Conservation (phyloP, 2,797 vertebrate species). For the Acropternis orthonyx region DNA sequence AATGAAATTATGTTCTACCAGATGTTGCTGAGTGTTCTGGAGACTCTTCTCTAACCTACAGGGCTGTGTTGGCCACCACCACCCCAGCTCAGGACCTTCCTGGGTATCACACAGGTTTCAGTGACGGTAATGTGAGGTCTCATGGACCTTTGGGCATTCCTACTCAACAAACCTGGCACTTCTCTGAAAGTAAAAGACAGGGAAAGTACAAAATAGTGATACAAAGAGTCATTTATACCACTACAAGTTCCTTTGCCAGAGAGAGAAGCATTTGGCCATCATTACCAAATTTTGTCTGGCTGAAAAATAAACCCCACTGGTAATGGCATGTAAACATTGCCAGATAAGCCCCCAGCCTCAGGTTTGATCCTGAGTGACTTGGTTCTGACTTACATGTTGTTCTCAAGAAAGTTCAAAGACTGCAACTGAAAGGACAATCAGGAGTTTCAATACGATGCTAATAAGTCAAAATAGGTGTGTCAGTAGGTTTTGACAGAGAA, state of each 20-base stretch:
- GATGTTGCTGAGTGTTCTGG: neutral
- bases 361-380: neutral
- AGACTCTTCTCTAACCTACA: neutral
- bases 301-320: neutral
- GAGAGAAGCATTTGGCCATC: neutral
- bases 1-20: neutral
- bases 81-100: neutral
- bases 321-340: neutral
- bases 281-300: neutral
- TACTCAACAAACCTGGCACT: neutral
- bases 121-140: neutral
- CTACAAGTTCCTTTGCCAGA: neutral
- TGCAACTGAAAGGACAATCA: neutral
- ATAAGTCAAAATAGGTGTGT: neutral
- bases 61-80: neutral
- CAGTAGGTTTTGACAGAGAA: constrained; percentile 49
- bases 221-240: neutral
- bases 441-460: neutral
- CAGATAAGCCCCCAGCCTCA: neutral
- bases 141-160: neutral
- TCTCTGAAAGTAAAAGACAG: neutral
- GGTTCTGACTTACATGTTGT: neutral
- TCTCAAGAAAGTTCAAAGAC: neutral
- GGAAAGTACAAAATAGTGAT: neutral
- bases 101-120: too few species aligned